These are phyloP conservation scores for Limenitis arthemis DNA, from an alignment of 2,888 invertebrate genomes.

Conservation along the genomic window DNA sequence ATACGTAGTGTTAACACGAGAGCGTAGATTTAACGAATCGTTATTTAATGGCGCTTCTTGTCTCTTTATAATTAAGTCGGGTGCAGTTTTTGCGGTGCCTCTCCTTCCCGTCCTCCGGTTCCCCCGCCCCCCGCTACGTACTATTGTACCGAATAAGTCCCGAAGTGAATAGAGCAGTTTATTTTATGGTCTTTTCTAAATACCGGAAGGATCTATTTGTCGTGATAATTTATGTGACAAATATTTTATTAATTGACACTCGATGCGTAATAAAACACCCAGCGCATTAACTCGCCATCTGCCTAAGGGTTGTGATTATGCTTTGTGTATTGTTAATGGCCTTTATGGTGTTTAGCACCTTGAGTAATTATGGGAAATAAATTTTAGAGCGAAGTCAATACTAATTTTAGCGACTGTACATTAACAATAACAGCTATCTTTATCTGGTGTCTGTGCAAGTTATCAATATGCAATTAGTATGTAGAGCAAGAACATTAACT, in stretches of 20 bases:
- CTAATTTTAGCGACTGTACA: neutral
- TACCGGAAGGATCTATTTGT: conserved; percentile 49
- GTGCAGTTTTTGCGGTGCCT: conserved; percentile 67
- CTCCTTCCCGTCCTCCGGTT: conserved; percentile 29
- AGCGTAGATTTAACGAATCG: conserved; percentile 72
- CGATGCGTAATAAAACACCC: conserved; percentile 51
- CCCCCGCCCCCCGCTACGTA: conserved; percentile 34
- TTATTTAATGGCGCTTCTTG: conserved; percentile 71
- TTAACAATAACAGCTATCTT: neutral
- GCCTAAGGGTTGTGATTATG: conserved; percentile 4
- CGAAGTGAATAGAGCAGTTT: conserved; percentile 37
- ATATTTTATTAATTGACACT: conserved; percentile 65
- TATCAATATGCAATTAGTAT: too few species aligned
- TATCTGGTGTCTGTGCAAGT: too few species aligned
- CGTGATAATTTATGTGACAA: conserved; percentile 62
- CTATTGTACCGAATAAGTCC: conserved; percentile 52
- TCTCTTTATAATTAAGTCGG: conserved; percentile 73
- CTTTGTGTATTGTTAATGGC: neutral
- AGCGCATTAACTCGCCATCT: conserved; percentile 37
- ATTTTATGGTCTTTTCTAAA: conserved; percentile 39
- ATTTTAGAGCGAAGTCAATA: neutral
- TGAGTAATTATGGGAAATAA: conserved; percentile 1
- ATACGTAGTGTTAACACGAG: conserved; percentile 62
- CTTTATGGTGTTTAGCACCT: conserved; percentile 2
- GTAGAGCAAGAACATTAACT: too few species aligned